phyloP scores from a whole-genome alignment of 2,888 invertebrate genomes.

The Boloria selene region DNA sequence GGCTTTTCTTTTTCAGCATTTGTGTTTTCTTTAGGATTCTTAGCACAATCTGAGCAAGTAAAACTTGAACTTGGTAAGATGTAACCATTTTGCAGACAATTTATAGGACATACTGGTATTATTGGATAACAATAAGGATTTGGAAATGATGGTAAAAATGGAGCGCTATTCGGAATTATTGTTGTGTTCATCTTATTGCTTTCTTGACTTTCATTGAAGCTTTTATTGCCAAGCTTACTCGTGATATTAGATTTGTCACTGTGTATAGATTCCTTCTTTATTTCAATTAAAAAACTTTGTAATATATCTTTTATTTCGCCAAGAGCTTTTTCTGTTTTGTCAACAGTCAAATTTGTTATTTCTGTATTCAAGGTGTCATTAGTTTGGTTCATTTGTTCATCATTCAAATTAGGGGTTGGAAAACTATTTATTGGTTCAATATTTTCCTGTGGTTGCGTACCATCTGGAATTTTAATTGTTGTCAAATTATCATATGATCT shows the following conservation, averaged over 20 bases:
- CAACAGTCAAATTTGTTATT: conserved; percentile 50
- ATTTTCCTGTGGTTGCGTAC: conserved; percentile 42
- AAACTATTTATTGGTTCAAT: conserved; percentile 48
- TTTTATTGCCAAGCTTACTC: conserved; percentile 24
- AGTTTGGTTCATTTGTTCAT: conserved; percentile 45
- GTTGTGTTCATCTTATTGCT: conserved; percentile 41
- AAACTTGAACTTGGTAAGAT: conserved; percentile 58
- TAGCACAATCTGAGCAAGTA: conserved; percentile 57
- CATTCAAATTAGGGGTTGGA: conserved; percentile 45
- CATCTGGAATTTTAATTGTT: conserved; percentile 34
- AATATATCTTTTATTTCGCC: conserved; percentile 73
- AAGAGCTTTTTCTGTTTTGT: conserved; percentile 70
- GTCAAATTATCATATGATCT: conserved; percentile 7
- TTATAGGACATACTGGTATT: conserved; percentile 65
- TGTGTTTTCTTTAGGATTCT: conserved; percentile 48
- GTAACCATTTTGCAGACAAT: conserved; percentile 61
- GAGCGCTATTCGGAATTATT: conserved; percentile 47
- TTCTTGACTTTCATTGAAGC: conserved; percentile 21
- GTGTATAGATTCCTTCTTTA: conserved; percentile 64
- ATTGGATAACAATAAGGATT: conserved; percentile 69
- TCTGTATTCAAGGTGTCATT: conserved; percentile 53
- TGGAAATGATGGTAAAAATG: conserved; percentile 52
- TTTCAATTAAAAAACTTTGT: conserved; percentile 67
- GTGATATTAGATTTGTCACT: conserved; percentile 52
- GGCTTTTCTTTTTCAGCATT: conserved; percentile 45